Base-by-base conservation (phyloP, 1,140 invertebrate species). In the Oscheius sp. region DNA sequence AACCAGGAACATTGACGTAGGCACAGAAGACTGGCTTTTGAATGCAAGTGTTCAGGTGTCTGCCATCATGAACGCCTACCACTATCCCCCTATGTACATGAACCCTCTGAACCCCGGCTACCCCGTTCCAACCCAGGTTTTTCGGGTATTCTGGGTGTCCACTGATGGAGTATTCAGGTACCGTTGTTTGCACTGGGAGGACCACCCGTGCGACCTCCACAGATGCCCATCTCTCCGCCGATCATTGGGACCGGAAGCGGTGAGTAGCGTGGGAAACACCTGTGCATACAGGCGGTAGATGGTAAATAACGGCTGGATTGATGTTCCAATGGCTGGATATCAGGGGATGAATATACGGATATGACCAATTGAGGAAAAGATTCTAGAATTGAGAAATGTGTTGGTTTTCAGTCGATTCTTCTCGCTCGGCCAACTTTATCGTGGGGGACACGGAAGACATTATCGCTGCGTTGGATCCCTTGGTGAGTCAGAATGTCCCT, bases 71-170 rank as follows among this genome's bases (percentile, higher is more conserved):
- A 55, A 23, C 23, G 49, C 49, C 49, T 55, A 55, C 49, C 15
- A 55, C 7, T 7, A 7, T 26, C 38, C 38, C 10, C 49, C 49
- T 55, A 23, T 55, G 23, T 55, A 13, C 49, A 55, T 55, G 49
- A 55, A 55, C 23, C 23, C 49, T 7, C 49, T 55, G 15, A 55
- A 55, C 23, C 49, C 49, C 49, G 49, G 49, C 49, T 55, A 55
- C 49, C 28, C 15, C 28, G n/a, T n/a, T n/a, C 49, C 49, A 15
- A 55, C 49, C 15, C 49, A 55, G 49, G 49, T 55, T 26, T 20
- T 23, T 42, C 7, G 38, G 15, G 7, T 55, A 7, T 26, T 55
- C 7, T 4, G 15, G 15, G 7, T 13, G 15, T 55, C 23, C 23
- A 7, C 28, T 15, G 49, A 15, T 55, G 4, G 4, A 13, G 49